Evolutionary conservation across 2,797 vertebrate species (phyloP).

Genomic region (Phrynocephalus guinanensis): DNA sequence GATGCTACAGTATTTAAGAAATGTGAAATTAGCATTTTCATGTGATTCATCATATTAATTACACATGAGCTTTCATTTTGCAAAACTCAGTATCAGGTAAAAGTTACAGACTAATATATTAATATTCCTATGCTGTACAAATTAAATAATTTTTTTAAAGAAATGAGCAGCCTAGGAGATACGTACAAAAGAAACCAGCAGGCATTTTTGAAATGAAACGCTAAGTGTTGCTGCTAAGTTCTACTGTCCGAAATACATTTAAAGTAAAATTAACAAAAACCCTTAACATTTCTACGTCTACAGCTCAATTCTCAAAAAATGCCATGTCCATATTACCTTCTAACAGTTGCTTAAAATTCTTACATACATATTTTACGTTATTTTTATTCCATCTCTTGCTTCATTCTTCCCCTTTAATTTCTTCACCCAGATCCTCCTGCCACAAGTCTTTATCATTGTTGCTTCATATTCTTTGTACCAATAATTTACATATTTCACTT

Average conservation of each 20-base stretch:
- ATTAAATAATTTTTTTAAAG: conserved; percentile 90
- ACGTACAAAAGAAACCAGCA: conserved; percentile 91
- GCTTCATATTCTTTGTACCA: no score
- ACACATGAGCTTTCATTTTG: conserved; percentile 83
- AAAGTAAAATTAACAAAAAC: conserved; percentile 83
- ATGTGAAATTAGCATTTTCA: conserved; percentile 83
- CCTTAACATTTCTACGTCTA: conserved; percentile 80
- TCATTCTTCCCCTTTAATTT: no score
- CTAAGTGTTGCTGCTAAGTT: conserved; percentile 78
- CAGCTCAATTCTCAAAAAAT: conserved; percentile 74
- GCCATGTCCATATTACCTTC: no score
- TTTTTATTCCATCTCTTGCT: no score
- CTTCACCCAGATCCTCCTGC: no score
- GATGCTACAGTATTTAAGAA: conserved; percentile 79
- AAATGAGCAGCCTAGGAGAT: conserved; percentile 90
- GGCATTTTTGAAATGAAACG: conserved; percentile 87
- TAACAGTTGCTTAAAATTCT: no score
- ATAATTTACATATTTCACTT: no score
- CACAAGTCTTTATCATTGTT: no score
- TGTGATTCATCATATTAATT: conserved; percentile 82
- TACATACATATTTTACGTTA: no score
- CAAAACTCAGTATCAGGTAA: conserved; percentile 85
- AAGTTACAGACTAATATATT: conserved; percentile 88
- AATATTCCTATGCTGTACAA: conserved; percentile 96
- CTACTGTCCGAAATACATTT: conserved; percentile 82